These are phyloP conservation scores for Diploptera punctata DNA, from an alignment of 2,888 invertebrate species.

Conservation along the genomic window DNA sequence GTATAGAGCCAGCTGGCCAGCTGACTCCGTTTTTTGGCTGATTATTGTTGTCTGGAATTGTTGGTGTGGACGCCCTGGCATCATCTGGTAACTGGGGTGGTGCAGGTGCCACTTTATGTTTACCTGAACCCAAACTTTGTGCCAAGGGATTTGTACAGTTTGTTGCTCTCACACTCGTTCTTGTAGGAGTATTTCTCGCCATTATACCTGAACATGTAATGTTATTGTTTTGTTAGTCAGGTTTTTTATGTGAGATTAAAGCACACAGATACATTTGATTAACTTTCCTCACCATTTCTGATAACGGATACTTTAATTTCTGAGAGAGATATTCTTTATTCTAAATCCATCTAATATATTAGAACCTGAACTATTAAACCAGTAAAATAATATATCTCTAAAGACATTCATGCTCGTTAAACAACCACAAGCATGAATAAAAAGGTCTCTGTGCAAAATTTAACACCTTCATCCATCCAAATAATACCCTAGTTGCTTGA, in stretches of 20 bases:
- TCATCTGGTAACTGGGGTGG: constrained; percentile 49
- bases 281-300: no score
- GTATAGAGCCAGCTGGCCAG: constrained; percentile 74
- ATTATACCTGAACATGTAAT: constrained; percentile 55
- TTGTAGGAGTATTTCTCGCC: constrained; percentile 52
- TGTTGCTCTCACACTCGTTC: constrained; percentile 35
- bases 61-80: constrained; percentile 52
- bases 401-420: no score
- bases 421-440: no score
- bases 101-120: constrained; percentile 48
- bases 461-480: no score
- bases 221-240: background rate
- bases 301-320: no score
- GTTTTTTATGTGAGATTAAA: background rate
- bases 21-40: constrained; percentile 48
- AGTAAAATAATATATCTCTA: no score
- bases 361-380: no score
- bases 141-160: constrained; percentile 25
- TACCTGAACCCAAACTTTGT: constrained; percentile 17
- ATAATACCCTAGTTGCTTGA: no score
- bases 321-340: no score
- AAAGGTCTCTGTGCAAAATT: no score
- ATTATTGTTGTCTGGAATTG: constrained; percentile 48
- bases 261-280: no score
- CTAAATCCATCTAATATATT: no score